Percentiles rank a stretch among this genome's conserved stretches.
Conservation (phyloP, 2,113 vertebrate species). For the Peromyscus leucopus region DNA sequence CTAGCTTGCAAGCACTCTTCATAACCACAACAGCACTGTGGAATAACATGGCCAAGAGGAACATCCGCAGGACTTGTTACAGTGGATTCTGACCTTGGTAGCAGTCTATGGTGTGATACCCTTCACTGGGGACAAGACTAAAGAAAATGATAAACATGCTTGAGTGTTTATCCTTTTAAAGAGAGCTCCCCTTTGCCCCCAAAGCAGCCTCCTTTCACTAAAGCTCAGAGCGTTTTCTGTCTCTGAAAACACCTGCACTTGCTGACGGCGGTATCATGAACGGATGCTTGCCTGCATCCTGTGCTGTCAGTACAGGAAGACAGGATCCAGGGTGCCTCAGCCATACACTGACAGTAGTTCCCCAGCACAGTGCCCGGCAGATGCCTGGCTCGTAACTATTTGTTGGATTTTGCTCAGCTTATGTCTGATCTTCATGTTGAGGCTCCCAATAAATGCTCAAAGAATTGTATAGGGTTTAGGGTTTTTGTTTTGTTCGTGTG, state of each 20-base stretch:
- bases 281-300: background rate
- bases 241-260: background rate
- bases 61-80: fast-evolving
- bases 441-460: background rate
- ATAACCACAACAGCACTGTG: background rate
- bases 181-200: background rate
- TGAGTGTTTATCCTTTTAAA: background rate
- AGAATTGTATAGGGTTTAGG: background rate
- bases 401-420: background rate
- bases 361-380: background rate
- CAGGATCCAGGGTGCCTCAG: background rate
- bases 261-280: background rate
- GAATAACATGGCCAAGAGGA: background rate
- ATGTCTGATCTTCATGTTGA: background rate
- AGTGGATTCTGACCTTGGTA: background rate
- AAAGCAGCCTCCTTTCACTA: background rate
- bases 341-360: too few species aligned
- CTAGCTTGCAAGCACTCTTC: background rate
- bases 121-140: background rate
- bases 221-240: background rate
- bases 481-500: background rate
- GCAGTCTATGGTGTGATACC: too few species aligned
- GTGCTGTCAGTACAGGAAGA: too few species aligned
- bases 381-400: background rate
- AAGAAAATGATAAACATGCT: background rate